These are phyloP conservation scores for Physella acuta DNA, from an alignment of 1,140 invertebrate species.

Conservation along the genomic window DNA sequence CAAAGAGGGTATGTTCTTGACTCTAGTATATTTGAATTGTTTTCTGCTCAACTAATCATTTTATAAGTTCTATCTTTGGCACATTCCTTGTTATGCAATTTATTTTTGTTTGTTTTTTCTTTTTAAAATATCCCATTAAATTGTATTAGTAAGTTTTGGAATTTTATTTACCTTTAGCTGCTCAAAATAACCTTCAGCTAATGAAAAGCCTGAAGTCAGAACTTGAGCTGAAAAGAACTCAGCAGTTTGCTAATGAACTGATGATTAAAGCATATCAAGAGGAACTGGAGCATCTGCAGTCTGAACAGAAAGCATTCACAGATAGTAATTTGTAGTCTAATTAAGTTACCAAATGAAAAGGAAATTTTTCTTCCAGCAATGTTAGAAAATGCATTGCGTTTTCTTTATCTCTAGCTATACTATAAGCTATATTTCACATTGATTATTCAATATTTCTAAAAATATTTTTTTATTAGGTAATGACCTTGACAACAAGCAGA, in stretches of 20 bases:
- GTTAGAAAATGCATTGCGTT: not conserved
- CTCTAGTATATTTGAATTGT: no score
- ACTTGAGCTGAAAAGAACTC: not conserved
- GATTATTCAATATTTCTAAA: no score
- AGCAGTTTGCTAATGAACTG: not conserved
- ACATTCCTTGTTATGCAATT: not conserved
- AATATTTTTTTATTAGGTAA: no score
- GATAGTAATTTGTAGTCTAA: conserved; percentile 8
- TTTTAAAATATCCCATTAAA: not conserved
- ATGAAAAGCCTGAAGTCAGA: not conserved
- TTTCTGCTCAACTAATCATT: no score
- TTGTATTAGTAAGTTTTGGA: no score
- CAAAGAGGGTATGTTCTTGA: no score
- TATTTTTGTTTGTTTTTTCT: no score
- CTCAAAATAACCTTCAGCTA: not conserved
- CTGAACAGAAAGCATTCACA: not conserved
- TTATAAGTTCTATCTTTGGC: no score
- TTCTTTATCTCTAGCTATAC: no score
- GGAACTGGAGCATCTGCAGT: not conserved
- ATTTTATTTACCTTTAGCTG: not conserved
- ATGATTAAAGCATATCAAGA: not conserved
- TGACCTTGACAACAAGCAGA: no score
- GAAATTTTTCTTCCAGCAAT: not conserved
- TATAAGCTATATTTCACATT: no score
- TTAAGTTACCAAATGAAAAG: no score